Evolutionary conservation across 2,888 invertebrate species (phyloP).

Genomic region (Eupithecia exiguata): DNA sequence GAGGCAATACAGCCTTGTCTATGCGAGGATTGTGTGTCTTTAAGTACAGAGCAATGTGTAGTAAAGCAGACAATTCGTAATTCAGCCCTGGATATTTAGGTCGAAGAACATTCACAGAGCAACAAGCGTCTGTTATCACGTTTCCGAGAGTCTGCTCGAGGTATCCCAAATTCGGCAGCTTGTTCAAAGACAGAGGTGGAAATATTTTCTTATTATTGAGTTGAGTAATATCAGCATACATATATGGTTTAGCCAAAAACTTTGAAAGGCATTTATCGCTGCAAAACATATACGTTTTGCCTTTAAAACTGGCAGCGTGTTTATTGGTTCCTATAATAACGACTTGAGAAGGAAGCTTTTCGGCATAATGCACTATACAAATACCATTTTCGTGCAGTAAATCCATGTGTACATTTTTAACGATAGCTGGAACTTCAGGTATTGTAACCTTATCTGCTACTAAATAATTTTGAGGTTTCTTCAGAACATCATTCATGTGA

Average conservation of each 20-base stretch:
- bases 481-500: slow-evolving; percentile 78
- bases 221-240: slow-evolving; percentile 77
- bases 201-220: slow-evolving; percentile 65
- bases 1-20: slow-evolving; percentile 50
- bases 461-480: slow-evolving; percentile 71
- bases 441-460: slow-evolving; percentile 52
- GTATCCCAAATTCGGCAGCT: slow-evolving; percentile 84
- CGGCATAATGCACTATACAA: slow-evolving; percentile 85
- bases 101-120: slow-evolving; percentile 76
- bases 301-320: slow-evolving; percentile 77
- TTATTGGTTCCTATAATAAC: slow-evolving; percentile 72
- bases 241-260: slow-evolving; percentile 80
- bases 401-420: slow-evolving; percentile 66
- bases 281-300: slow-evolving; percentile 84
- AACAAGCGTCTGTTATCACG: slow-evolving; percentile 81
- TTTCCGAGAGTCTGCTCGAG: slow-evolving; percentile 84
- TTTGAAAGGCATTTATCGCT: slow-evolving; percentile 73
- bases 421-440: slow-evolving; percentile 81
- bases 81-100: slow-evolving; percentile 85
- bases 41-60: slow-evolving; percentile 83
- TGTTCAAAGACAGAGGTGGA: slow-evolving; percentile 71
- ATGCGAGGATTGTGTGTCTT: slow-evolving; percentile 78
- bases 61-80: slow-evolving; percentile 76
- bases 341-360: slow-evolving; percentile 76
- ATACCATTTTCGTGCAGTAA: slow-evolving; percentile 81